These are phyloP conservation scores for Numenius phaeopus DNA, from an alignment of 2,797 vertebrate genomes.

Conservation along the genomic window DNA sequence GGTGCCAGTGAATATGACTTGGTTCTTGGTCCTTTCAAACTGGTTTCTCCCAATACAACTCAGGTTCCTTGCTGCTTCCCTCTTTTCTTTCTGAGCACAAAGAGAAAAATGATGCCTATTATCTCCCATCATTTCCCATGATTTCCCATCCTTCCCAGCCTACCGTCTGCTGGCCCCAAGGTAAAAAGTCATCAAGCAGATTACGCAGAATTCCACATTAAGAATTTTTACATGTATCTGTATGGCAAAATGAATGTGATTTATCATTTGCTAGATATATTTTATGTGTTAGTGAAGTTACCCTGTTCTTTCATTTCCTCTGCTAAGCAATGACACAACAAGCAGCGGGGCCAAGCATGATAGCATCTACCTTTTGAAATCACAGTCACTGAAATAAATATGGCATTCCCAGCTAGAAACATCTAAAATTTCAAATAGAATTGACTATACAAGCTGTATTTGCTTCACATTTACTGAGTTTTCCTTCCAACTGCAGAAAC, in stretches of 20 bases:
- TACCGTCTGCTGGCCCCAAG: neutral
- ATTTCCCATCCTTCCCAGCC: neutral
- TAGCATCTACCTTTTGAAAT: neutral
- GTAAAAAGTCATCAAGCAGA: neutral
- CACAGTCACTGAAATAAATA: neutral
- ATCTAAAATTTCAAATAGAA: neutral
- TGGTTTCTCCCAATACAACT: neutral
- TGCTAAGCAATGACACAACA: neutral
- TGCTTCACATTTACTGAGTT: neutral
- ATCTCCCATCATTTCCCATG: neutral
- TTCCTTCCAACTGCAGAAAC: neutral
- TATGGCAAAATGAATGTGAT: neutral
- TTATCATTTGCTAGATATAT: neutral
- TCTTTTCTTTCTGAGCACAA: neutral
- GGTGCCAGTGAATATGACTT: accelerated
- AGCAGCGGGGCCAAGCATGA: neutral
- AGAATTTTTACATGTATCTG: neutral
- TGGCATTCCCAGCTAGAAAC: neutral
- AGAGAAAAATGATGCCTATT: neutral
- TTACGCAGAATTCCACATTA: neutral
- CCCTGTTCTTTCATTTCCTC: accelerated
- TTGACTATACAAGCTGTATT: neutral
- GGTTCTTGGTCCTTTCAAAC: neutral
- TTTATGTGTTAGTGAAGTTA: neutral
- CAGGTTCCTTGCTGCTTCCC: neutral